A percentile compares a stretch with the other conserved stretches of the same genome.
These are phyloP conservation scores for Ectemnius cavifrons DNA, from an alignment of 2,888 invertebrate species.

Conservation along the genomic window DNA sequence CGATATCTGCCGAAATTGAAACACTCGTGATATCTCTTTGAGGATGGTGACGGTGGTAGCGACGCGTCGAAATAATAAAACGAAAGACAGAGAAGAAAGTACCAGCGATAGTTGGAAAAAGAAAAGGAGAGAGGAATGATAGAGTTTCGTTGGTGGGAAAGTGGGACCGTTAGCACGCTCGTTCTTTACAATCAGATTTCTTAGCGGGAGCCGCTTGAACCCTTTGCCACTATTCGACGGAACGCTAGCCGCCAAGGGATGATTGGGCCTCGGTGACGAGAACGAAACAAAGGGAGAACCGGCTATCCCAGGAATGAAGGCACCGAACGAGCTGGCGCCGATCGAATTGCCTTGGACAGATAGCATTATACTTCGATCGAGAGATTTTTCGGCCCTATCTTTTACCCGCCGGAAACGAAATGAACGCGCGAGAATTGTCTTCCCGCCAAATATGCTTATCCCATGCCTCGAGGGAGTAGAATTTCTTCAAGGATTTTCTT, in stretches of 20 bases:
- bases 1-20: conserved; percentile 75
- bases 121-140: conserved; percentile 42
- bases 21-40: conserved; percentile 73
- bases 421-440: not conserved
- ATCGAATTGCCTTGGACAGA: conserved; percentile 31
- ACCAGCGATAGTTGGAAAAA: not conserved
- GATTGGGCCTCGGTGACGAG: conserved; percentile 54
- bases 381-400: conserved; percentile 7
- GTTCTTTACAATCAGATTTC: conserved; percentile 73
- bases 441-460: not conserved
- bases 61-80: conserved; percentile 57
- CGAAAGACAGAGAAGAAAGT: not conserved
- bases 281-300: conserved; percentile 50
- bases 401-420: not conserved
- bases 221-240: conserved; percentile 54
- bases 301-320: conserved; percentile 16
- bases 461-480: too few species aligned
- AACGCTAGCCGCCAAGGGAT: conserved; percentile 22
- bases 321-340: conserved; percentile 18
- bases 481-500: too few species aligned
- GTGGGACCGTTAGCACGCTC: conserved; percentile 66
- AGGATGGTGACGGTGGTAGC: conserved; percentile 42
- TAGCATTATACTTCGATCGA: conserved; percentile 24
- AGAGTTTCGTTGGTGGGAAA: conserved; percentile 61
- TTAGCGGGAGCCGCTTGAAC: conserved; percentile 62